phyloP scores from a whole-genome alignment of 2,888 invertebrate genomes.

The Noctua janthina region DNA sequence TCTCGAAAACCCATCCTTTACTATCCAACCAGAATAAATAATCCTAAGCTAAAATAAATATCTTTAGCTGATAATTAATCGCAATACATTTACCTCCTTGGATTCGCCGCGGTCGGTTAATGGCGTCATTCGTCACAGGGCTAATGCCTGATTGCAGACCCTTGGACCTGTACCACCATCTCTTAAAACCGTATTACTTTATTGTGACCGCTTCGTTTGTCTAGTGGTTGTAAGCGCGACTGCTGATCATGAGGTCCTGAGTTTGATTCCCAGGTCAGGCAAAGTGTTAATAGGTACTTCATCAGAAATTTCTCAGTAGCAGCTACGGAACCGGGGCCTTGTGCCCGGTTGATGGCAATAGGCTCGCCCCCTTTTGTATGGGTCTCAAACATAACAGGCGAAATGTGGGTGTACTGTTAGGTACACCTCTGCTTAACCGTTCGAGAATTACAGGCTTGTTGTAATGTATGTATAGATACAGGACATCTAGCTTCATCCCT shows the following conservation, averaged over 20 bases:
- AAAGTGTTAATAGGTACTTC: too few species aligned
- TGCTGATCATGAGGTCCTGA: not conserved
- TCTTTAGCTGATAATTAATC: slow-evolving; percentile 61
- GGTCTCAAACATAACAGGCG: not conserved
- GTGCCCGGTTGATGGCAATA: not conserved
- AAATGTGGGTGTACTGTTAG: not conserved
- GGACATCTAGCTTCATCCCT: not conserved
- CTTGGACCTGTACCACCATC: slow-evolving; percentile 2
- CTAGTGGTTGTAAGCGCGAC: not conserved
- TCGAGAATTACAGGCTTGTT: not conserved
- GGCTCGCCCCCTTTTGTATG: not conserved
- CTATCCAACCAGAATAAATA: slow-evolving; percentile 45
- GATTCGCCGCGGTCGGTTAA: slow-evolving; percentile 60
- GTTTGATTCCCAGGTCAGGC: not conserved
- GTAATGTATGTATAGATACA: not conserved
- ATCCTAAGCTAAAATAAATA: slow-evolving; percentile 58
- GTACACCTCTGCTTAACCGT: not conserved
- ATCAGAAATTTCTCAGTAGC: not conserved
- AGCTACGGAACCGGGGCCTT: not conserved
- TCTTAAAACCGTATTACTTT: not conserved
- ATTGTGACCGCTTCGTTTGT: not conserved
- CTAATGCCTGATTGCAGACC: slow-evolving; percentile 40
- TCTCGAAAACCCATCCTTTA: not conserved
- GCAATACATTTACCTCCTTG: slow-evolving; percentile 63
- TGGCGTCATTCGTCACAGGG: slow-evolving; percentile 58